Evolutionary conservation across 2,888 invertebrate genomes (phyloP).

Genomic region (Chrysolina americana): DNA sequence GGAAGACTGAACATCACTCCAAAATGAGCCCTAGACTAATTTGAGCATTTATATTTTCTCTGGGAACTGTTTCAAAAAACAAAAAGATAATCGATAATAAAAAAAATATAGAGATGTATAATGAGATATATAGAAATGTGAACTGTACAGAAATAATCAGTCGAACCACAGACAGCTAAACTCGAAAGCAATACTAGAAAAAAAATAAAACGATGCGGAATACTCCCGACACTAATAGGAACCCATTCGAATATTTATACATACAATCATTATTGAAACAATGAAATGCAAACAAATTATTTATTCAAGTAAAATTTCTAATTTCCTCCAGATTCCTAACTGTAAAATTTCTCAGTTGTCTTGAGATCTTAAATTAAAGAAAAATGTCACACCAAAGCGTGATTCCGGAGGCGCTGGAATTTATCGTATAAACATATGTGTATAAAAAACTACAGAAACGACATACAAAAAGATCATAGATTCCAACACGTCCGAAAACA

Average conservation of each 20-base stretch:
- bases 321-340: conserved; percentile 42
- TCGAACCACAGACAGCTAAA: neutral
- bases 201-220: neutral
- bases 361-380: conserved; percentile 46
- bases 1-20: neutral
- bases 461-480: conserved; percentile 52
- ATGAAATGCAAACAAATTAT: conserved; percentile 47
- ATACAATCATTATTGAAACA: conserved; percentile 41
- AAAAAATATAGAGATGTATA: neutral
- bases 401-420: conserved; percentile 55
- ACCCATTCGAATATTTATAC: conserved; percentile 37
- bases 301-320: conserved; percentile 45
- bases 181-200: neutral
- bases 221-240: conserved; percentile 43
- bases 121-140: neutral
- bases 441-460: conserved; percentile 54
- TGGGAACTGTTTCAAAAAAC: too few relatives aligned
- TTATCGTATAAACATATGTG: conserved; percentile 46
- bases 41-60: too few relatives aligned
- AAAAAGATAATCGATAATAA: neutral
- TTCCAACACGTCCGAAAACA: conserved; percentile 58
- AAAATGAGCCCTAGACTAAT: neutral
- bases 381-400: conserved; percentile 39
- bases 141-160: conserved; percentile 2
- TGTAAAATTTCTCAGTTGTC: conserved; percentile 43